Evolutionary conservation across 2,113 vertebrate species (phyloP).

Genomic region (Apodemus speciosus): DNA sequence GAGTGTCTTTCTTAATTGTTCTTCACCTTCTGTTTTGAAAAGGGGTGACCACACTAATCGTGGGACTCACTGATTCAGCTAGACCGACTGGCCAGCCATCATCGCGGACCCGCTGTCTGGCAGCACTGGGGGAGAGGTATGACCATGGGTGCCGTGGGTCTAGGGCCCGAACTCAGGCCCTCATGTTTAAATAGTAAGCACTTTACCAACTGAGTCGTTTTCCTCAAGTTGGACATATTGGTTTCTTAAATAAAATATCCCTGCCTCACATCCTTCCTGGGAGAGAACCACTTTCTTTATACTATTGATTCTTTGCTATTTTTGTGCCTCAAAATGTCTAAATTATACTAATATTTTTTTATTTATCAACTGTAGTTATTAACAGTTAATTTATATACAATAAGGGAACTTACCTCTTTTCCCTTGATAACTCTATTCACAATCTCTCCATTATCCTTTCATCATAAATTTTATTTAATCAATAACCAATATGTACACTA

Average conservation of each 20-base stretch:
- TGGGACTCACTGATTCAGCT: neutral
- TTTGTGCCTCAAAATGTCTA: neutral
- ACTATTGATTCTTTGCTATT: neutral
- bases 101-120: neutral
- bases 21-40: neutral
- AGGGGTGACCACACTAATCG: too few species aligned
- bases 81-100: too few species aligned
- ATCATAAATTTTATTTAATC: slow-evolving; percentile 6
- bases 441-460: neutral
- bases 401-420: neutral
- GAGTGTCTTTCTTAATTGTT: neutral
- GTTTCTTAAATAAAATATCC: neutral
- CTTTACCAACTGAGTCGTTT: neutral
- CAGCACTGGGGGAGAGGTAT: neutral
- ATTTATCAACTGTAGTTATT: neutral
- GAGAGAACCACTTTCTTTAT: neutral
- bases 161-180: neutral
- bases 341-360: neutral
- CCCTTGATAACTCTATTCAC: neutral
- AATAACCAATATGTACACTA: neutral
- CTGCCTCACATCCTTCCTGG: neutral
- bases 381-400: neutral
- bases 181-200: neutral
- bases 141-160: too few species aligned
- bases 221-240: neutral